Base-by-base conservation (phyloP, 2,113 vertebrate species). In the Riparia riparia region DNA sequence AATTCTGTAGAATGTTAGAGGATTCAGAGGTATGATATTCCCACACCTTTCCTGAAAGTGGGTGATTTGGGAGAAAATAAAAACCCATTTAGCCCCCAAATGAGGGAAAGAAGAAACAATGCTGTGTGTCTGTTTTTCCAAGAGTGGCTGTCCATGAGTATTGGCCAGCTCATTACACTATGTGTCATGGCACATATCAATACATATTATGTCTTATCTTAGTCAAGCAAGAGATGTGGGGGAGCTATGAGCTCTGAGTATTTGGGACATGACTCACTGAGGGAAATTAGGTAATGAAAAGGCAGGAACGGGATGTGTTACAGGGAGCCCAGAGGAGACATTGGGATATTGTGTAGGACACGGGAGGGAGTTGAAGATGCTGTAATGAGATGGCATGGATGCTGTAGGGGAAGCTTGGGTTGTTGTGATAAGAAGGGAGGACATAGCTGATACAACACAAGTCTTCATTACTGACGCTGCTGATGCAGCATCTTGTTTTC, bases 201-300 rank as follows among this genome's bases (percentile, higher is more conserved):
- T 77, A 39, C 37, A 3, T 61, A 13, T 4, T 76, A 26, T 49
- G 41, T 51, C 61, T 94, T 87, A 90, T 93, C 85, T 91, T 85
- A 80, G 53, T 80, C 82, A 91, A 90, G 82, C 74, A 90, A 85
- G 78, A 91, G 88, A 85, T 87, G 85, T 1, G 41, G 58, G 78
- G 44, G 41, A 86, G 39, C 37, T 68, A 1, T 50, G 45, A 90
- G 51, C 70, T 74, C 2, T 16, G 61, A 87, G 45, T 84, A n/a
- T 79, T 25, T 89, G n/a, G 49, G 53, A 63, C 25, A 8, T 90
- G 82, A 85, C 53, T 96, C 73, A 93, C 47, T 56, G 44, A 37
- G 74, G 44, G 49, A 94, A 50, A 53, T 72, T 68, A 79, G 87
- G 70, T 45, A 80, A 82, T 49, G 60, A 79, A 71, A 65, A 71